Evolutionary conservation across 37 sponge, comb jelly and placozoan species (phyloP), one percentile per base, ranked within the genome.

Genomic region (Oscarella lobularis): DNA sequence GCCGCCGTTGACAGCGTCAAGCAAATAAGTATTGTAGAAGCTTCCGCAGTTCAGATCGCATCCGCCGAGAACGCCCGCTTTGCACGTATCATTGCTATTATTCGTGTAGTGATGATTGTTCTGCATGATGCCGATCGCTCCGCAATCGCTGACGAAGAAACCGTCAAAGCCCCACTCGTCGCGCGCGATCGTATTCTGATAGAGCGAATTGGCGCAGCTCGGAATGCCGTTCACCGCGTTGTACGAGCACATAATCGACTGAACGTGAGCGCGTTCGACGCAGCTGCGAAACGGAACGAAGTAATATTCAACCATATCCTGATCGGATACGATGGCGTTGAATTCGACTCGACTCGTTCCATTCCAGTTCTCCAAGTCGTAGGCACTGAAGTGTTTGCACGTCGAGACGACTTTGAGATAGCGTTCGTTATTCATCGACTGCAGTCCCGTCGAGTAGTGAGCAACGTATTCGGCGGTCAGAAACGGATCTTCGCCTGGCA

Each of bases 251-350:
- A 68, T 68, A 4, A 68, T 5, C 29, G 71, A 5, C 6, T 5
- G 6, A 4, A 35, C 71, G 31, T 20, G 31, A 20, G 71, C 71
- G 20, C 60, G 60, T 4, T 68, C 71, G 6, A 68, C 31, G 33
- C 71, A 68, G 4, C 35, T 4, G 6, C 31, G 6, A 14, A 68
- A 68, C 71, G 31, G 6, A 5, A 20, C 31, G 4, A 5, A 68
- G 71, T 68, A 20, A 14, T 5, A 30, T 74, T 80, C 81, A 37
- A 75, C 79, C 6, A 84, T 39, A 37, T 84, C 85, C 72, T 86
- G 83, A 40, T 86, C 87, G 38, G 74, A 33, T 37, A 81, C 75
- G 6, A 81, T 72, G 32, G 83, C 87, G 75, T 82, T 86, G 76
- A 86, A 81, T 34, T 35, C 20, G 54, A 73, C 38, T 2, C 80